Conservation (phyloP, 2,888 invertebrate genomes). For the Acanthosepion lycidas region DNA sequence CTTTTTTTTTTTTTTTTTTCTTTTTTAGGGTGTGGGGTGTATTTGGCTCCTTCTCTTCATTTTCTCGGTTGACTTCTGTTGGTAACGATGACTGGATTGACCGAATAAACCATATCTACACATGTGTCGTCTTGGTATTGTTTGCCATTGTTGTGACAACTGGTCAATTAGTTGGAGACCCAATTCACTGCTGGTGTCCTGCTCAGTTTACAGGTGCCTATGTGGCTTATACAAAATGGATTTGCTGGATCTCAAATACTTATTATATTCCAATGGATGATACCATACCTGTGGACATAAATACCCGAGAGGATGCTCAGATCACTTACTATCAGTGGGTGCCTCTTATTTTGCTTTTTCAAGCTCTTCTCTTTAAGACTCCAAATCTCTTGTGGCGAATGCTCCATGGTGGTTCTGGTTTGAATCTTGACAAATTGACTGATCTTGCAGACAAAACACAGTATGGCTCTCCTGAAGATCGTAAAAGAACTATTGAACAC, state of each 20-base stretch:
- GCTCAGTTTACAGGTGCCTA: conserved; percentile 66
- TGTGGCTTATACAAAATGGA: conserved; percentile 67
- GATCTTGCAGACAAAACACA: conserved; percentile 66
- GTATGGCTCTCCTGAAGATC: conserved; percentile 66
- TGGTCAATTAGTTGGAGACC: conserved; percentile 68
- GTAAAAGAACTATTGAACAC: conserved; percentile 64
- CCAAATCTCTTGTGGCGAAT: conserved; percentile 69
- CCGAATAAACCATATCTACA: conserved; percentile 68
- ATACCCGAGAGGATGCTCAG: conserved; percentile 64
- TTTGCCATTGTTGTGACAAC: conserved; percentile 69
- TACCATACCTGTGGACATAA: conserved; percentile 64
- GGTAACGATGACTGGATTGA: conserved; percentile 70
- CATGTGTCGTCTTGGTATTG: conserved; percentile 65
- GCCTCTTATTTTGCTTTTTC: conserved; percentile 66
- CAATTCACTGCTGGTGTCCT: conserved; percentile 70
- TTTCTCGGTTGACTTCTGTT: conserved; percentile 51
- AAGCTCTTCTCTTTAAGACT: conserved; percentile 68
- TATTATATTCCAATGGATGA: conserved; percentile 70
- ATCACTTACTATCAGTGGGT: conserved; percentile 71
- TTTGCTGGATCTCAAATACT: conserved; percentile 71
- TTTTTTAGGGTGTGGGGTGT: conserved; percentile 48
- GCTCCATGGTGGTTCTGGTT: conserved; percentile 65
- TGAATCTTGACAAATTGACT: conserved; percentile 65
- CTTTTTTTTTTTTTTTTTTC: not conserved
- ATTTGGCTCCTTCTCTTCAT: conserved; percentile 46